Conservation (phyloP, 2,888 invertebrate genomes). For the Limnephilus marmoratus region DNA sequence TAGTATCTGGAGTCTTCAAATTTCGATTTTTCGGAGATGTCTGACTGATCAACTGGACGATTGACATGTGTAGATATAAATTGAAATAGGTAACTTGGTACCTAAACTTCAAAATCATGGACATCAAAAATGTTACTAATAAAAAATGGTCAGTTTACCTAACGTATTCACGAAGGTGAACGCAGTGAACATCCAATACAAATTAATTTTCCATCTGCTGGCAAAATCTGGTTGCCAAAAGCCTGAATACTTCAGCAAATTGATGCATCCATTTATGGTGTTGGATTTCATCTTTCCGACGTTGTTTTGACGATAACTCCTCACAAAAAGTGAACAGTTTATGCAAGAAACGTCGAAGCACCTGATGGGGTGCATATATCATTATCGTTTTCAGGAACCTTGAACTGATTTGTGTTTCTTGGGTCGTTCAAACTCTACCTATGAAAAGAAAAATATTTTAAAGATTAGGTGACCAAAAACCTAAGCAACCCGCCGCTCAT, state of each 20-base stretch:
- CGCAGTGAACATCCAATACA: constrained; percentile 70
- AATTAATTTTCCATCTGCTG: constrained; percentile 62
- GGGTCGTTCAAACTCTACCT: neutral
- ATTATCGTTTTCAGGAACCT: neutral
- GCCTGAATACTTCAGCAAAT: constrained; percentile 67
- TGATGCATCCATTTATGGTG: constrained; percentile 21
- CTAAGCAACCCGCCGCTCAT: no score
- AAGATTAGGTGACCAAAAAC: no score
- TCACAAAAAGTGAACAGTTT: neutral
- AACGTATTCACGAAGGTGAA: constrained; percentile 72
- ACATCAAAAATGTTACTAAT: neutral
- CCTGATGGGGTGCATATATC: neutral
- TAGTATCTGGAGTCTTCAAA: no score
- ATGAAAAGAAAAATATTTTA: no score
- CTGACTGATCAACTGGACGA: no score
- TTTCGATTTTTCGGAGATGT: no score
- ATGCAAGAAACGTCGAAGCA: neutral
- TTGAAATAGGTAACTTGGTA: no score
- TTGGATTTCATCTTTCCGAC: neutral
- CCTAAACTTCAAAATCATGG: no score
- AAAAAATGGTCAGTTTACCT: constrained; percentile 68
- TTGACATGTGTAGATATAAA: no score
- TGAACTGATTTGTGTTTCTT: neutral
- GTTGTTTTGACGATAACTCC: neutral
- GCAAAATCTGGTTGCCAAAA: constrained; percentile 72